These are phyloP conservation scores for Embidobia sp. DNA, from an alignment of 2,888 invertebrate species.

Conservation along the genomic window DNA sequence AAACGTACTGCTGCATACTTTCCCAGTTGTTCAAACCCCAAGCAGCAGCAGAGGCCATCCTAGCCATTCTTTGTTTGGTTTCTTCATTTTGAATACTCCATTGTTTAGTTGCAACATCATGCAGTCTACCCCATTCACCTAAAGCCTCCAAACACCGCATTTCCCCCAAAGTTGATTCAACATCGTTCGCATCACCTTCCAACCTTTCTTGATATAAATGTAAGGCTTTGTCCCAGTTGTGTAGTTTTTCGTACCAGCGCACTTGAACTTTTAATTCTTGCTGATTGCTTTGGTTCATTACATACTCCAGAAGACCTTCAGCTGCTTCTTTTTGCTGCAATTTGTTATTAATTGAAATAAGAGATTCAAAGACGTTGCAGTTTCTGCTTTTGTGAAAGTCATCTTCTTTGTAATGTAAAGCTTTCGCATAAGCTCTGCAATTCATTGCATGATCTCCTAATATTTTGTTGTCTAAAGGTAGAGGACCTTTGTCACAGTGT, in stretches of 20 bases:
- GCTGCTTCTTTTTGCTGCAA: slow-evolving; percentile 99
- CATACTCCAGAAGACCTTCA: slow-evolving; percentile 94
- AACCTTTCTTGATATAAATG: slow-evolving; percentile 92
- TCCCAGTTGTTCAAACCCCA: slow-evolving; percentile 98
- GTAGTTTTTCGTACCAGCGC: slow-evolving; percentile 99
- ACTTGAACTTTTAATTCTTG: slow-evolving; percentile 86
- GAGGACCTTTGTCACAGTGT: slow-evolving; percentile 97
- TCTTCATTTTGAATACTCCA: slow-evolving; percentile 87
- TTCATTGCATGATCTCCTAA: slow-evolving; percentile 97
- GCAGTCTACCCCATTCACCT: slow-evolving; percentile 96
- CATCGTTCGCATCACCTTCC: slow-evolving; percentile 85
- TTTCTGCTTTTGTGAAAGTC: slow-evolving; percentile 93
- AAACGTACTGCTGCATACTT: slow-evolving; percentile 95
- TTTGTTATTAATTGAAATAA: slow-evolving; percentile 99
- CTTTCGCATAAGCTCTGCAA: slow-evolving; percentile 93
- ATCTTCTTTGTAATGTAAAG: slow-evolving; percentile 94
- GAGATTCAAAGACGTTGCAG: slow-evolving; percentile 93
- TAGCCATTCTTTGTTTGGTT: slow-evolving; percentile 88
- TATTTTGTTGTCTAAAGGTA: slow-evolving; percentile 93
- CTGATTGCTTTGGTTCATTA: slow-evolving; percentile 89
- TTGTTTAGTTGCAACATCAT: slow-evolving; percentile 89
- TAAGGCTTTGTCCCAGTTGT: slow-evolving; percentile 99
- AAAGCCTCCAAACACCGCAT: slow-evolving; percentile 98
- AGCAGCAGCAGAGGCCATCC: slow-evolving; percentile 96
- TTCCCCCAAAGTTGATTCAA: slow-evolving; percentile 93